Evolutionary conservation across 2,113 vertebrate genomes (phyloP).

Genomic region (Macaca nemestrina): DNA sequence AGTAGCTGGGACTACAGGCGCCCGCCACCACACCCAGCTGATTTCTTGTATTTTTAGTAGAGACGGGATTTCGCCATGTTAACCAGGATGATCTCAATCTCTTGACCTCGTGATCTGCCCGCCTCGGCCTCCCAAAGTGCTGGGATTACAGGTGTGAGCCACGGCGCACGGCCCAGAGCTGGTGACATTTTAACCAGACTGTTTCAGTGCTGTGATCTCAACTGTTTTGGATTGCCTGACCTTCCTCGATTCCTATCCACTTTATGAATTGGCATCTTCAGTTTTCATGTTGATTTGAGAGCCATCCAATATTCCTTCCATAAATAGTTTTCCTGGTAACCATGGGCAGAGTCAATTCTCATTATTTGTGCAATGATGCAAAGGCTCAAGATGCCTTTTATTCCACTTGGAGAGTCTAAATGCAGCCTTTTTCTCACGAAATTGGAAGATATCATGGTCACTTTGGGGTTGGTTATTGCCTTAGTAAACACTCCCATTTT

Average conservation of each 20-base stretch:
- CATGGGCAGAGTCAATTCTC: not conserved
- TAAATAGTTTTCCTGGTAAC: not conserved
- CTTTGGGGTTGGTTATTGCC: not conserved
- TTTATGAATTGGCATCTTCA: not conserved
- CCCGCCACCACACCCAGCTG: too few species aligned
- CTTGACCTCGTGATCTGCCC: too few species aligned
- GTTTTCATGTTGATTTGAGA: not conserved
- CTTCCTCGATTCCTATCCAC: not conserved
- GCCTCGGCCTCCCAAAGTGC: too few species aligned
- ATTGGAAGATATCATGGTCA: not conserved
- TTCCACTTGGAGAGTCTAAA: not conserved
- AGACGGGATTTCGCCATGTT: too few species aligned
- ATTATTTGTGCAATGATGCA: not conserved
- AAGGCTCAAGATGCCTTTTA: not conserved
- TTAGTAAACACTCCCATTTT: not conserved
- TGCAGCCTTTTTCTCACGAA: not conserved
- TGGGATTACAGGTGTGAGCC: too few species aligned
- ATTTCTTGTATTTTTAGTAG: too few species aligned
- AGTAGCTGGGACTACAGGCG: too few species aligned
- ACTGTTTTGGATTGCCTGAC: too few species aligned
- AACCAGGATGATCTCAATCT: too few species aligned
- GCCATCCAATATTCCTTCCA: not conserved
- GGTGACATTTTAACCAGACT: not conserved
- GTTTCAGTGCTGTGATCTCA: not conserved
- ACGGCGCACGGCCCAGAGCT: not conserved